Base-by-base conservation (phyloP, 2,888 invertebrate species). In the Entomobrya multifasciata region DNA sequence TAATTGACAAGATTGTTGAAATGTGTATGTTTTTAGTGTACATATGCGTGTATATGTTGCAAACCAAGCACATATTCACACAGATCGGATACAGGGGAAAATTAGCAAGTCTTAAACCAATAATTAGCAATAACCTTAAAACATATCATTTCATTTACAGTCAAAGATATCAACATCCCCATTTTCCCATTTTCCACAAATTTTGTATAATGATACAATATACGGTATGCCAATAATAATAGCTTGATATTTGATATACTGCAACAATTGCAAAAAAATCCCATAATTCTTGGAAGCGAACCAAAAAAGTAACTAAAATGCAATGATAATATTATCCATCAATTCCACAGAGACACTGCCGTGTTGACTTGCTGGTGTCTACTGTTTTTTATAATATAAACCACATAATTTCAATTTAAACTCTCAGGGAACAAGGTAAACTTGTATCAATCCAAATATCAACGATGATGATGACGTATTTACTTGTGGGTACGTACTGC, bases 1-100 rank as follows among this genome's bases (percentile, higher is more conserved):
- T 17, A 77, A 60, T 78, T 78, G 78, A 78, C 78, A 78, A 78
- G 78, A 47, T 44, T 78, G 78, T 41, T 78, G 78, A 78, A 78
- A 78, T 78, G 44, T 77, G 74, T 15, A n/a, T 55, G 27, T n/a
- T n/a, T n/a, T n/a, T n/a, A n/a, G n/a, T 22, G 1, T 10, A 44
- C 15, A 27, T 25, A 10, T n/a, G 62, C 8, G 13, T 62, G 36
- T 27, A 6, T 65, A n/a, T 0, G n/a, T n/a, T n/a, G n/a, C n/a
- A n/a, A n/a, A n/a, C n/a, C n/a, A n/a, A n/a, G n/a, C n/a, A n/a
- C n/a, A n/a, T n/a, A n/a, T n/a, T n/a, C n/a, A n/a, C n/a, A n/a
- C n/a, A n/a, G n/a, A n/a, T n/a, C n/a, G n/a, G 13, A 15, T 15
- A 30, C 49, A 74, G 76, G 55, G 22, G 76, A 76, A 76, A 76